Percentiles rank a stretch among this genome's conserved stretches.
Evolutionary conservation across 1,140 invertebrate species (phyloP).

Genomic region (Drosophila asahinai): DNA sequence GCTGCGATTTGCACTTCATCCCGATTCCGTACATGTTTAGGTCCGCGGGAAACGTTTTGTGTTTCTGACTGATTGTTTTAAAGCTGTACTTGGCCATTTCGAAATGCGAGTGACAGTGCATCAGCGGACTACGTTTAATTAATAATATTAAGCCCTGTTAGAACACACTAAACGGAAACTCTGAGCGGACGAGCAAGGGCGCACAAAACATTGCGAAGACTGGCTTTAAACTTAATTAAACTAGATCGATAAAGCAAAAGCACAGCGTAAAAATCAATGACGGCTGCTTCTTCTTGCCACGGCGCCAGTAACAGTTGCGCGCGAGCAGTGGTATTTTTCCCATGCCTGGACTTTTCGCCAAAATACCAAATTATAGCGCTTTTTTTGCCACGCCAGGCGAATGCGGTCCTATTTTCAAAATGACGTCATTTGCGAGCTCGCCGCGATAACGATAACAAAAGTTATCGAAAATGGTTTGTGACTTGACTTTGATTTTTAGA

Average conservation of each 20-base stretch:
- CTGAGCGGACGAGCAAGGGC: constrained; percentile 48
- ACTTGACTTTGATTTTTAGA: too few species aligned
- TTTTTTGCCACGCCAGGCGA: too few species aligned
- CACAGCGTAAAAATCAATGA: constrained; percentile 46
- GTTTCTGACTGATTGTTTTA: constrained; percentile 70
- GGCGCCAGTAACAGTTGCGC: constrained; percentile 4
- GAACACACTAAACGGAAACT: constrained; percentile 74
- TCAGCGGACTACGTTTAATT: constrained; percentile 11
- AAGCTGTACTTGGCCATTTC: constrained; percentile 73
- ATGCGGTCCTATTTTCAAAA: too few species aligned
- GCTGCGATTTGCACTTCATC: constrained; percentile 70
- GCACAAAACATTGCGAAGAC: constrained; percentile 60
- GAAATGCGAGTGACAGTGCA: constrained; percentile 39
- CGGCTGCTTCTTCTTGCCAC: constrained; percentile 8
- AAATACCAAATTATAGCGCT: too few species aligned
- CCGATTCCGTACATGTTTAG: constrained; percentile 57
- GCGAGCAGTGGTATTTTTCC: background rate
- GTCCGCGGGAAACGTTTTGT: constrained; percentile 71
- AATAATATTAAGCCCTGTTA: constrained; percentile 34
- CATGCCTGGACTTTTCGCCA: too few species aligned
- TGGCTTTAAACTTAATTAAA: constrained; percentile 44
- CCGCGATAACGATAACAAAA: too few species aligned
- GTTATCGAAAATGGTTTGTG: too few species aligned
- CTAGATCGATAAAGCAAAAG: constrained; percentile 40
- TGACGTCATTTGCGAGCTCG: too few species aligned